Evolutionary conservation across 2,113 vertebrate species (phyloP), one percentile per base, ranked within the genome.

Genomic region (Petaurus breviceps): DNA sequence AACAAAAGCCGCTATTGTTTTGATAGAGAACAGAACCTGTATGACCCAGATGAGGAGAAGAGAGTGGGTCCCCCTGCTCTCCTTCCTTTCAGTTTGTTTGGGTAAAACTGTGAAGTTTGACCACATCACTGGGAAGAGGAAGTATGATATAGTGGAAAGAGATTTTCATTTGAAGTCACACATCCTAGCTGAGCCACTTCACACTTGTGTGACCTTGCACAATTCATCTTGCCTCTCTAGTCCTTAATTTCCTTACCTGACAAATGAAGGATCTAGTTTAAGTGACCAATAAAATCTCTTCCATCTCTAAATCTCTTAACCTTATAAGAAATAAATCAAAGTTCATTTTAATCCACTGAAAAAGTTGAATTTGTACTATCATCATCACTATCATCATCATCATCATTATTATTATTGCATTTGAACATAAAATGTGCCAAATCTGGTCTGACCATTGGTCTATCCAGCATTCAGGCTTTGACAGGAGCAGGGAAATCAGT

Each of bases 1-100:
- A 89, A 61, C 90, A 94, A 28, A 94, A 49, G 22, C n/a, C 51
- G 26, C 28, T n/a, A 89, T 92, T 55, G 94, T 95, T 92, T 92
- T 89, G 91, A 55, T 28, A 11, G 43, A 55, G 46, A 51, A 77
- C 49, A 46, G 46, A 53, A 23, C 51, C 93, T 90, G 51, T 31
- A 53, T 55, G 52, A 43, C 91, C 53, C 23, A 46, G 37, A 46
- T 51, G 25, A 54, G 8, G 49, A 84, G n/a, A 89, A 43, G 10
- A 46, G 89, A 51, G 1, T 54, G 51, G 19, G 10, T 23, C 24
- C 25, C 52, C 43, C 43, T 61, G 2, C 57, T 49, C 8, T 22
- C 25, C 31, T 57, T 92, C 22, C 54, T 92, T 54, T 49, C 26
- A 26, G 31, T 47, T 51, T 49, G 57, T 77, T 92, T 68, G 49